Base-by-base conservation (phyloP, 2,888 invertebrate genomes). In the Hypselothyrea guttata region DNA sequence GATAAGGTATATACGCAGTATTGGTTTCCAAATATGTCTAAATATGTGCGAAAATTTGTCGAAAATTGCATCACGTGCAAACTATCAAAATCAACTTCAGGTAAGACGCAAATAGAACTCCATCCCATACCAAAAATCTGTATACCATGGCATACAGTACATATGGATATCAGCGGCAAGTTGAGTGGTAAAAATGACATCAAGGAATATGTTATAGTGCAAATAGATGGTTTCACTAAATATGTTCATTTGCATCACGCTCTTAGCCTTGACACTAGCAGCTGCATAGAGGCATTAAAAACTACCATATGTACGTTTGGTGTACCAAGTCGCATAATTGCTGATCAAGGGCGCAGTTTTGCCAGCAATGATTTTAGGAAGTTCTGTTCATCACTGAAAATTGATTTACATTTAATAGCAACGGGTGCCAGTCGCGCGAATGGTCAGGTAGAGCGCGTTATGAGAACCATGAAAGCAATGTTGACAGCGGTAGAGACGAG, bases 1-100 rank as follows among this genome's bases (percentile, higher is more conserved):
- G 33, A 49, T 18, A 49, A 55, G 12, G 42, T 35, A 16, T 55
- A 48, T 30, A 34, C 13, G 30, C 54, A 51, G 28, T 42, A 55
- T 12, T 40, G 27, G 40, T 40, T 40, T 13, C 27, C 18, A 8
- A 22, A 38, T 11, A 38, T 38, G 22, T 18, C 11, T 7, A 22
- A 7, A 22, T n/a, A n/a, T n/a, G n/a, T n/a, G n/a, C n/a, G n/a
- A n/a, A n/a, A n/a, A n/a, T n/a, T n/a, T n/a, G n/a, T n/a, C n/a
- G n/a, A n/a, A n/a, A n/a, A n/a, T n/a, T n/a, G n/a, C n/a, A n/a
- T n/a, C n/a, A n/a, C n/a, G n/a, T n/a, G n/a, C n/a, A n/a, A n/a
- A n/a, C n/a, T n/a, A n/a, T n/a, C n/a, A n/a, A n/a, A n/a, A n/a
- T n/a, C n/a, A n/a, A n/a, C n/a, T n/a, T n/a, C n/a, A n/a, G n/a